Percentiles rank a stretch among this genome's conserved stretches.
phyloP scores from a whole-genome alignment of 2,888 invertebrate genomes.

The Caenorhabditis virilis region DNA sequence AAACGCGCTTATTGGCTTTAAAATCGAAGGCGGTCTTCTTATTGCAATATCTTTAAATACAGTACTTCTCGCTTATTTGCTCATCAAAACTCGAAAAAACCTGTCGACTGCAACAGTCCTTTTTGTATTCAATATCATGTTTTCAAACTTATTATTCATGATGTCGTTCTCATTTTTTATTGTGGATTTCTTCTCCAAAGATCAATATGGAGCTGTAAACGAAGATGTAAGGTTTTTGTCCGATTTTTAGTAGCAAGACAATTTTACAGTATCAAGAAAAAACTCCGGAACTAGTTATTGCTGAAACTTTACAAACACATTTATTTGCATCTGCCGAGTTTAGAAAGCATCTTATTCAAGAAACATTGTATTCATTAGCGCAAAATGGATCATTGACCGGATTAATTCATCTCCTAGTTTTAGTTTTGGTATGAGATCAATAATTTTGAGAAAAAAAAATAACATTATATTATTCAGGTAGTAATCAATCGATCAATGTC shows the following conservation, averaged over 20 bases:
- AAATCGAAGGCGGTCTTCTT: slow-evolving; percentile 56
- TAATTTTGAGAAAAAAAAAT: neutral
- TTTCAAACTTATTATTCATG: slow-evolving; percentile 65
- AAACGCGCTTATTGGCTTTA: slow-evolving; percentile 51
- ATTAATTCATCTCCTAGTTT: slow-evolving; percentile 63
- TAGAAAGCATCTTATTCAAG: slow-evolving; percentile 63
- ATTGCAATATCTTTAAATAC: slow-evolving; percentile 58
- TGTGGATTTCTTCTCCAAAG: slow-evolving; percentile 51
- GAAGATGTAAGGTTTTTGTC: slow-evolving; percentile 44
- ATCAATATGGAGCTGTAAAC: slow-evolving; percentile 51
- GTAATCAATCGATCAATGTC: slow-evolving; percentile 67
- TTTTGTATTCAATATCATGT: slow-evolving; percentile 59
- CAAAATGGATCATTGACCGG: slow-evolving; percentile 65
- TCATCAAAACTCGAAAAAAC: slow-evolving; percentile 53
- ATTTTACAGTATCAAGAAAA: slow-evolving; percentile 47
- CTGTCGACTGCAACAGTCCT: slow-evolving; percentile 66
- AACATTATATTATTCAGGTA: slow-evolving; percentile 25
- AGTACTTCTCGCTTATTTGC: slow-evolving; percentile 52
- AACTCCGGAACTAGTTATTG: slow-evolving; percentile 52
- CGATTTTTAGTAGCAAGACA: neutral
- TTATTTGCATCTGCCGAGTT: slow-evolving; percentile 62
- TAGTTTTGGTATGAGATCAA: slow-evolving; percentile 53
- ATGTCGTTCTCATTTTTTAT: slow-evolving; percentile 63
- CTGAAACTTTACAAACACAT: slow-evolving; percentile 66
- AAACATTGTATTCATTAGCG: slow-evolving; percentile 64